These are phyloP conservation scores for Tyria jacobaeae DNA, from an alignment of 2,888 invertebrate species.

Conservation along the genomic window DNA sequence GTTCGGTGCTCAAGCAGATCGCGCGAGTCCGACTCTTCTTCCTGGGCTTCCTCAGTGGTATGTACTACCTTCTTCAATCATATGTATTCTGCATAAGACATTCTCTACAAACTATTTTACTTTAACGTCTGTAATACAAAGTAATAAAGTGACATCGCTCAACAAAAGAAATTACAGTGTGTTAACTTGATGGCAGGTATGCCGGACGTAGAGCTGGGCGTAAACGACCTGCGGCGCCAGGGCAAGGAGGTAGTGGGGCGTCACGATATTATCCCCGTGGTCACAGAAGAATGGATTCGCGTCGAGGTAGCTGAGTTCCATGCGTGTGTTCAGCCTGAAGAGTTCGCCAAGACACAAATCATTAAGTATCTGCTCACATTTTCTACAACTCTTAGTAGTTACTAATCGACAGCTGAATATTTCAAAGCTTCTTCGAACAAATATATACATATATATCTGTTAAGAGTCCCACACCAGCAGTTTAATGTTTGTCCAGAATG, in stretches of 20 bases:
- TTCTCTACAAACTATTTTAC: too few species aligned
- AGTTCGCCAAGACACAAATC: constrained; percentile 94
- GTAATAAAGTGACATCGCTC: neutral
- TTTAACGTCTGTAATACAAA: neutral
- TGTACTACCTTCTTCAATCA: neutral
- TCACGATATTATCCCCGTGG: constrained; percentile 99
- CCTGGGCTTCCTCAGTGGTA: constrained; percentile 97
- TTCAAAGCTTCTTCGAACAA: too few species aligned
- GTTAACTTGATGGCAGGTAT: constrained; percentile 87
- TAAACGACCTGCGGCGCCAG: constrained; percentile 98
- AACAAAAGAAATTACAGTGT: neutral
- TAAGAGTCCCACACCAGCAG: too few species aligned
- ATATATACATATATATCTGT: too few species aligned
- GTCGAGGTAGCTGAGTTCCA: constrained; percentile 98
- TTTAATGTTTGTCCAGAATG: too few species aligned
- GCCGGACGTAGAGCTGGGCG: constrained; percentile 98
- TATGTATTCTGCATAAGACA: too few species aligned
- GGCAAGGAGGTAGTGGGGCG: constrained; percentile 99
- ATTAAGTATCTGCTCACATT: constrained; percentile 88
- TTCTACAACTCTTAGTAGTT: neutral
- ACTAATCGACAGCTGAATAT: neutral
- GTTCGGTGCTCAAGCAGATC: constrained; percentile 94
- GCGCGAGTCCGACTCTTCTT: constrained; percentile 98
- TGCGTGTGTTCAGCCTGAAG: constrained; percentile 95
- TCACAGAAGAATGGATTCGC: constrained; percentile 99